phyloP scores from a whole-genome alignment of 2,888 invertebrate species.

The Gari tellinella region DNA sequence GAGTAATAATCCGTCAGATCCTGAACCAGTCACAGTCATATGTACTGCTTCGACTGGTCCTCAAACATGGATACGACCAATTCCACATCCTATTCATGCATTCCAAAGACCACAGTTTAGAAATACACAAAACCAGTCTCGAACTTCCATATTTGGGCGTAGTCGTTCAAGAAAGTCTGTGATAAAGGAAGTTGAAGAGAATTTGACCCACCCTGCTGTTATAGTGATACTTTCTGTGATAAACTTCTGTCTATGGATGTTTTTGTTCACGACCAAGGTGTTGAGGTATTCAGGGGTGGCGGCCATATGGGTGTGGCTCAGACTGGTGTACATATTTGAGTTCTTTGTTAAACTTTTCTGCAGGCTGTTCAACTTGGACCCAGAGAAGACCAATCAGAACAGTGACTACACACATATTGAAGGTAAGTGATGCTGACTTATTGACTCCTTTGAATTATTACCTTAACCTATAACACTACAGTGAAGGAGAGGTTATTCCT shows the following conservation, averaged over 20 bases:
- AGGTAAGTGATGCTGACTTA: too few species aligned
- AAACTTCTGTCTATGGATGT: conserved; percentile 62
- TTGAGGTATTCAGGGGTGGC: conserved; percentile 52
- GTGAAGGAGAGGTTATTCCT: too few species aligned
- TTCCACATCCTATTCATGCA: conserved; percentile 52
- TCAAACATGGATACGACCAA: conserved; percentile 4
- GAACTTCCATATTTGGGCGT: conserved; percentile 47
- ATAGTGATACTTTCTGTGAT: conserved; percentile 61
- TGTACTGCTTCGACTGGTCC: too few species aligned
- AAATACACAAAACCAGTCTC: conserved; percentile 31
- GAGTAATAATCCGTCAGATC: too few species aligned
- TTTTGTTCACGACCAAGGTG: conserved; percentile 53
- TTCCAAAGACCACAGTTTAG: conserved; percentile 47
- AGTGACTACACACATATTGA: conserved; percentile 81
- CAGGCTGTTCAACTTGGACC: conserved; percentile 77
- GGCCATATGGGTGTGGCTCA: conserved; percentile 58
- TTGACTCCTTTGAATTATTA: too few species aligned
- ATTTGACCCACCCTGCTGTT: conserved; percentile 47
- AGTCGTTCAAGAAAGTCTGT: conserved; percentile 53
- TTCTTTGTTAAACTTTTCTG: conserved; percentile 65
- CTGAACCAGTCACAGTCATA: background rate
- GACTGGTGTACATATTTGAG: conserved; percentile 60
- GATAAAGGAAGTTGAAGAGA: conserved; percentile 56
- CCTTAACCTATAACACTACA: too few species aligned
- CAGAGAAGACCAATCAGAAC: conserved; percentile 77